These are phyloP conservation scores for Bergia puertoricense DNA, from an alignment of 92 coral and sea anemone species.

Conservation along the genomic window DNA sequence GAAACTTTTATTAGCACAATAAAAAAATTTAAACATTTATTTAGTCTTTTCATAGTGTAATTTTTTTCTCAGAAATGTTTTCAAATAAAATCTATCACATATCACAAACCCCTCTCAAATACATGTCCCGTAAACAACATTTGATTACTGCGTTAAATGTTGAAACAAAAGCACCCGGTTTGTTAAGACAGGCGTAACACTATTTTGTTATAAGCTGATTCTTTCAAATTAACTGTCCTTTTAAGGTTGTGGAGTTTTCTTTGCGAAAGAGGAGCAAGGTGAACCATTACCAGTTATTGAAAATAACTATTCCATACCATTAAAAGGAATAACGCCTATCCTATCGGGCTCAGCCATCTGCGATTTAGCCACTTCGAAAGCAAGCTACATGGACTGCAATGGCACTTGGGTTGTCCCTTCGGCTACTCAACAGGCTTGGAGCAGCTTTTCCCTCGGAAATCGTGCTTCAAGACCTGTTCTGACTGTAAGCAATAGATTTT, in stretches of 20 bases:
- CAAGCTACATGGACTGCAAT: constrained; percentile 10
- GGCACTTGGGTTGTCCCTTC: constrained; percentile 6
- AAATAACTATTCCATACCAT: neutral
- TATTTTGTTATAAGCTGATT: neutral
- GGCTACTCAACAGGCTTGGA: neutral
- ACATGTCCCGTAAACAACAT: too few relatives aligned
- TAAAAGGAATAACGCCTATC: neutral
- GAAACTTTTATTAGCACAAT: too few relatives aligned
- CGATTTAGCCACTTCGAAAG: neutral
- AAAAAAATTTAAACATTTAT: too few relatives aligned
- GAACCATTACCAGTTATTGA: neutral
- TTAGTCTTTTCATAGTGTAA: too few relatives aligned
- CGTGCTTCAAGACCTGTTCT: neutral
- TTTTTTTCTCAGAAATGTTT: too few relatives aligned
- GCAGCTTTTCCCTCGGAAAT: neutral
- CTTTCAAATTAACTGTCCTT: neutral
- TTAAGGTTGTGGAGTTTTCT: constrained; percentile 1
- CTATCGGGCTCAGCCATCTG: neutral
- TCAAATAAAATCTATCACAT: too few relatives aligned
- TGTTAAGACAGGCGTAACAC: neutral
- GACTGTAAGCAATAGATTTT: neutral
- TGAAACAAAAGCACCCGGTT: too few relatives aligned
- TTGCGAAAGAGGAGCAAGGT: neutral
- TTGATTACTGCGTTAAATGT: neutral
- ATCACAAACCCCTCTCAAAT: too few relatives aligned